phyloP scores from a whole-genome alignment of 2,888 invertebrate genomes.

The Gisinianus flammeolus region DNA sequence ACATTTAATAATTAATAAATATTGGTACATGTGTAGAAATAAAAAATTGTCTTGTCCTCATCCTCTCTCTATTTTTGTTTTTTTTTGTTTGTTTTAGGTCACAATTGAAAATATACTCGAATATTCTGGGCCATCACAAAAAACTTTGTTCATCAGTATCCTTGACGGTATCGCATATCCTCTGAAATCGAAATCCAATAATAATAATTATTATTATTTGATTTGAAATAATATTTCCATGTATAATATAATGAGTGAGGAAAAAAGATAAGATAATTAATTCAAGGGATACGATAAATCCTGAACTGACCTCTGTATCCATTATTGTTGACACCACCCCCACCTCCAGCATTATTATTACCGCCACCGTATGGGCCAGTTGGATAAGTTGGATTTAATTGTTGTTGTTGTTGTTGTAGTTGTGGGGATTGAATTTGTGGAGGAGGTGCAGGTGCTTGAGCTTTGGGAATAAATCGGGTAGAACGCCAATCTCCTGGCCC shows the following conservation, averaged over 20 bases:
- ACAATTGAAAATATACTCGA: too few relatives aligned
- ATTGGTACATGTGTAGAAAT: too few relatives aligned
- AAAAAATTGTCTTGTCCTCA: too few relatives aligned
- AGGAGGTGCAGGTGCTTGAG: slow-evolving; percentile 6
- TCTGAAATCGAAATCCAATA: background rate
- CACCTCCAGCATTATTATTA: background rate
- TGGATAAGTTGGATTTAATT: background rate
- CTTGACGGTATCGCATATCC: slow-evolving; percentile 9
- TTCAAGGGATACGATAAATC: background rate
- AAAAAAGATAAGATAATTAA: too few relatives aligned
- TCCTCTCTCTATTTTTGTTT: too few relatives aligned
- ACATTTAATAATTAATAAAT: too few relatives aligned
- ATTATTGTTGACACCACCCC: slow-evolving; percentile 19
- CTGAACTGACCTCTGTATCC: background rate
- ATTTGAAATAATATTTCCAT: too few relatives aligned
- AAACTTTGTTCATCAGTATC: too few relatives aligned
- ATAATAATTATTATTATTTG: background rate
- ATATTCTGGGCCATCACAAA: too few relatives aligned
- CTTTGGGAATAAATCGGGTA: slow-evolving; percentile 44
- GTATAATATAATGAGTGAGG: too few relatives aligned
- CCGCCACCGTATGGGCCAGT: background rate
- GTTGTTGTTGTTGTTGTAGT: background rate
- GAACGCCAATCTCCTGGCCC: slow-evolving; percentile 44
- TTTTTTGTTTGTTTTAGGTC: too few relatives aligned
- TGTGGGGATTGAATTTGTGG: slow-evolving; percentile 5